phyloP scores from a whole-genome alignment of 2,113 vertebrate species.

The Plecotus auritus region DNA sequence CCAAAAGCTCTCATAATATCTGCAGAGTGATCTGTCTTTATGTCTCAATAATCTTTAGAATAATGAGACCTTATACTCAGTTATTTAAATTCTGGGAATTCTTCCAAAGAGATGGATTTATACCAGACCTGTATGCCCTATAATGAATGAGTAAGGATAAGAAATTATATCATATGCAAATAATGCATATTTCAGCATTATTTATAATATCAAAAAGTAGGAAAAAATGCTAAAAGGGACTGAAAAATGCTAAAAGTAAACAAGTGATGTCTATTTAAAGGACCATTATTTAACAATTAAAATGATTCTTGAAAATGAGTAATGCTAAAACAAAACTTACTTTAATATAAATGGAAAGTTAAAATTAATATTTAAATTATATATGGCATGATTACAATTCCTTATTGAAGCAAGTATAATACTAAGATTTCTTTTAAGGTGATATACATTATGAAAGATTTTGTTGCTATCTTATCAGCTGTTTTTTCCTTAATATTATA shows the following conservation, averaged over 20 bases:
- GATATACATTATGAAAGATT: not conserved
- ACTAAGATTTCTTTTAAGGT: not conserved
- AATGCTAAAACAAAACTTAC: not conserved
- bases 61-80: not conserved
- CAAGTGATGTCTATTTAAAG: constrained; percentile 24
- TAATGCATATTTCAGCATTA: constrained; percentile 43
- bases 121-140: not conserved
- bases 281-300: constrained; percentile 19
- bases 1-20: constrained; percentile 26
- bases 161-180: constrained; percentile 36
- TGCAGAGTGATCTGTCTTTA: constrained; percentile 37
- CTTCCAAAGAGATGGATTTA: constrained; percentile 57
- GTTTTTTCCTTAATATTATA: not conserved
- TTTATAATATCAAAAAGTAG: constrained; percentile 11
- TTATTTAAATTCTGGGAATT: constrained; percentile 66
- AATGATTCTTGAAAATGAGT: constrained; percentile 23
- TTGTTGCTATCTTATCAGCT: not conserved
- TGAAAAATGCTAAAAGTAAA: constrained; percentile 47
- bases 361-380: constrained; percentile 24
- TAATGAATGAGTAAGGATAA: constrained; percentile 42
- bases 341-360: not conserved
- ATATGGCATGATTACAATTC: not conserved
- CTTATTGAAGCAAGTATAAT: not conserved
- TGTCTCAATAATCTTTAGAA: constrained; percentile 47
- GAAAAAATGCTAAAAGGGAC: not conserved